Percentiles rank a stretch among this genome's conserved stretches.
phyloP scores from a whole-genome alignment of 1,140 invertebrate species.

The Drosophila orena region DNA sequence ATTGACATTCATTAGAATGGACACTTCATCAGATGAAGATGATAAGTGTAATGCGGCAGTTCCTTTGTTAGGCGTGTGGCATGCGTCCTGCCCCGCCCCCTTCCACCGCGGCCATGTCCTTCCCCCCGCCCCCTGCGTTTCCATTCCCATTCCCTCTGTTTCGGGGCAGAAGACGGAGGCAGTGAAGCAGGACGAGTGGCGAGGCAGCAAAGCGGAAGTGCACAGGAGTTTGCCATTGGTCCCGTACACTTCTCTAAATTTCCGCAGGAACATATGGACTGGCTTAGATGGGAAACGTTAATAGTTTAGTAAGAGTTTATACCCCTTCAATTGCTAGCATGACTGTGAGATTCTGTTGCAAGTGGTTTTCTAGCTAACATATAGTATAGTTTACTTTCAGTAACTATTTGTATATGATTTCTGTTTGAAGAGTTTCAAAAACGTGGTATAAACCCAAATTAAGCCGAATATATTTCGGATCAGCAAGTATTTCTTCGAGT shows the following conservation, averaged over 20 bases:
- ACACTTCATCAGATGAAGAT: constrained; percentile 39
- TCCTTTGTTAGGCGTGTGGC: constrained; percentile 52
- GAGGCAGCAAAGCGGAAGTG: constrained; percentile 75
- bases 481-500: neutral
- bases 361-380: too few species aligned
- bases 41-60: constrained; percentile 45
- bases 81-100: constrained; percentile 6
- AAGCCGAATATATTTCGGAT: neutral
- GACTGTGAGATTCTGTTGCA: too few species aligned
- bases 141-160: neutral
- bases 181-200: constrained; percentile 54
- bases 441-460: too few species aligned
- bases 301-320: too few species aligned
- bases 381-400: too few species aligned
- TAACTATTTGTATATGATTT: too few species aligned
- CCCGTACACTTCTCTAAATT: constrained; percentile 3
- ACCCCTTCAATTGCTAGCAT: too few species aligned
- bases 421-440: too few species aligned
- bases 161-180: constrained; percentile 26
- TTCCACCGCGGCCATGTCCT: constrained; percentile 9
- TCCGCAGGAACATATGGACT: too few species aligned
- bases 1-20: constrained; percentile 55
- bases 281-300: too few species aligned
- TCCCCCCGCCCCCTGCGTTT: neutral
- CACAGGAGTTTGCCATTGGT: constrained; percentile 38